phyloP scores from a whole-genome alignment of 2,888 invertebrate species.

The Apocheima hispidaria region DNA sequence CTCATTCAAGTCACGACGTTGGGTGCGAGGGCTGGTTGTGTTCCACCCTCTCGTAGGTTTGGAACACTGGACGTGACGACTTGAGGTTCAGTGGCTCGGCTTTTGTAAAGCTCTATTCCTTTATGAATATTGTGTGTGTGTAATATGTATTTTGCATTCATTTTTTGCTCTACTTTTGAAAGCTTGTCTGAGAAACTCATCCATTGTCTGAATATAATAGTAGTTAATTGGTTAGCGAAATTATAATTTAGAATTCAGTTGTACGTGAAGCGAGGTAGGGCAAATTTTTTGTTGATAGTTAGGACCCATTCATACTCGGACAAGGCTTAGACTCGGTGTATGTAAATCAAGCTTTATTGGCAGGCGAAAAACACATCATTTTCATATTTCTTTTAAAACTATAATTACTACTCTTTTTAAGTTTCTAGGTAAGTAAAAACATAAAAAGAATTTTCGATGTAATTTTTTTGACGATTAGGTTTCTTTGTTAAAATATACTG shows the following conservation, averaged over 20 bases:
- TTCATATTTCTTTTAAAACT: too few relatives aligned
- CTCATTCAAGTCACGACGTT: slow-evolving; percentile 50
- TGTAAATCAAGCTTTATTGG: too few relatives aligned
- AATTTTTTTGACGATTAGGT: background rate
- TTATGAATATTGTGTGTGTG: slow-evolving; percentile 16
- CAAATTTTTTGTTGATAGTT: too few relatives aligned
- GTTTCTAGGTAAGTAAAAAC: background rate
- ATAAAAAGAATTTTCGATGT: background rate
- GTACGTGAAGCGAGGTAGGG: too few relatives aligned
- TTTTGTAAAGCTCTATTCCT: slow-evolving; percentile 28
- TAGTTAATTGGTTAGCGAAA: too few relatives aligned
- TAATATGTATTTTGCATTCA: background rate
- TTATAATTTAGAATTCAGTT: too few relatives aligned
- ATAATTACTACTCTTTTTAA: background rate
- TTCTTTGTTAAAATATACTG: background rate
- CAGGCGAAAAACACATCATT: too few relatives aligned
- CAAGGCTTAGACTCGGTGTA: too few relatives aligned
- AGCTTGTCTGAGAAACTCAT: background rate
- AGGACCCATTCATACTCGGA: too few relatives aligned
- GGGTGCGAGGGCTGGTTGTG: slow-evolving; percentile 39
- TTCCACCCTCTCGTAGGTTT: slow-evolving; percentile 22
- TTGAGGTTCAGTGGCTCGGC: slow-evolving; percentile 27
- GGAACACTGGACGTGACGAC: slow-evolving; percentile 31
- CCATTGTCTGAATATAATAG: too few relatives aligned
- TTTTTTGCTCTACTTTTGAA: background rate